Conservation (phyloP, 2,113 vertebrate species). For the Indicator indicator region DNA sequence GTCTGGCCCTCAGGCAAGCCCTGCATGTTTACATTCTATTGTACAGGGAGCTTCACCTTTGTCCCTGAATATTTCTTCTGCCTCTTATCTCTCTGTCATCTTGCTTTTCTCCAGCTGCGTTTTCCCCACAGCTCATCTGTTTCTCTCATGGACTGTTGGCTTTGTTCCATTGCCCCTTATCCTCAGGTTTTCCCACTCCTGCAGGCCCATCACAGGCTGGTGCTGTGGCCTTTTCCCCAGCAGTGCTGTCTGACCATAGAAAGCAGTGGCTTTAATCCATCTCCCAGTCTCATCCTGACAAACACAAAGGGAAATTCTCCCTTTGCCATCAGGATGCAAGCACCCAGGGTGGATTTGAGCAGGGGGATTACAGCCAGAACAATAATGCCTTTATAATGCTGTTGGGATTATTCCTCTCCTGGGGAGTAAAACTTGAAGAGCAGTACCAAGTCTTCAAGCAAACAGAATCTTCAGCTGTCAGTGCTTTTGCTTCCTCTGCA, state of each 20-base stretch:
- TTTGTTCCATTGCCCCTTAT: background rate
- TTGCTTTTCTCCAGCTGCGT: background rate
- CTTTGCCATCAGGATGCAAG: slow-evolving; percentile 13
- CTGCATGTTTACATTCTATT: background rate
- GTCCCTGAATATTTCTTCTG: background rate
- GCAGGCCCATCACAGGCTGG: background rate
- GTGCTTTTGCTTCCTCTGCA: slow-evolving; percentile 26
- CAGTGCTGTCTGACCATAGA: background rate
- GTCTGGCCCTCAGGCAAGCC: background rate
- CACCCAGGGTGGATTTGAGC: slow-evolving; percentile 30
- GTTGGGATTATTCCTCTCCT: slow-evolving; percentile 55
- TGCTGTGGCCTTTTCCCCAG: background rate
- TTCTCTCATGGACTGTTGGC: background rate
- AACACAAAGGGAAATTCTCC: background rate
- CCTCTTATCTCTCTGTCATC: background rate
- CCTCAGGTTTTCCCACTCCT: background rate
- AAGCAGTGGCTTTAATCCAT: background rate
- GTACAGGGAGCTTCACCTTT: background rate
- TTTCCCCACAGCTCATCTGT: background rate
- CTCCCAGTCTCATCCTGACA: background rate
- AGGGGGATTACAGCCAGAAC: slow-evolving; percentile 48
- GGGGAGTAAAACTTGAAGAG: slow-evolving; percentile 51
- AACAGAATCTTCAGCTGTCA: slow-evolving; percentile 53
- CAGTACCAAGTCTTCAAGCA: slow-evolving; percentile 34
- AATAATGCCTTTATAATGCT: slow-evolving; percentile 64